Base-by-base conservation (phyloP, 1,140 invertebrate genomes). In the Dreissena rostriformis region DNA sequence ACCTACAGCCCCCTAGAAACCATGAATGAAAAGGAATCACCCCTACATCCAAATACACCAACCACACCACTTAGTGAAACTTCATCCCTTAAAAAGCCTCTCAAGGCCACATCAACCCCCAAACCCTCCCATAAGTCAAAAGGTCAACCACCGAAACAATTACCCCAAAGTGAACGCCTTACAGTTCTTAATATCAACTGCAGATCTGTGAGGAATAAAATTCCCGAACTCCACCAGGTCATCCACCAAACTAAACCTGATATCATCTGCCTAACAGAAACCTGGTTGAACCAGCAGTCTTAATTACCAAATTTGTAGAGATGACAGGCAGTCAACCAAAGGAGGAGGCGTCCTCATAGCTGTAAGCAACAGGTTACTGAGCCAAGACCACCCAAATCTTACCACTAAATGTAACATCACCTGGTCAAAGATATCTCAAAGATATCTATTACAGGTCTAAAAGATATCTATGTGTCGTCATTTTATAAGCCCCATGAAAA, bases 401-500 rank as follows among this genome's bases (percentile, higher is more conserved):
- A 75, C 55, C 28, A 24, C 51, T 17, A 53, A 75, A 15, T 75
- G 72, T 57, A 75, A 75, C 52, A 14, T 75, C 14, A 14, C 72
- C 51, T 75, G 51, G 72, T n/a, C n/a, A n/a, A n/a, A n/a, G n/a
- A n/a, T n/a, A n/a, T n/a, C n/a, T 1, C 72, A 14, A 72, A 72
- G 52, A 49, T 29, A 14, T 26, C 70, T 19, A 72, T 72, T 14
- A 72, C 39, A 72, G 70, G 26, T 39, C 61, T 63, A 63, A 63
- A 2, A 63, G 24, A 63, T 63, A 63, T 63, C 61, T 63, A 22
- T 63, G 61, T 29, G 51, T 17, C 51, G 28, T 22, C 72, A 55
- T 74, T 53, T 55, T 76, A 76, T 29, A 76, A 76, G 24, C 74
- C 74, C 55, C 74, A 76, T 65, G 74, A 76, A 63, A 29, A 53